These are phyloP conservation scores for Hydractinia symbiolongicarpus DNA, from an alignment of 30 jellyfish, hydroid and myxozoan species.

Conservation along the genomic window DNA sequence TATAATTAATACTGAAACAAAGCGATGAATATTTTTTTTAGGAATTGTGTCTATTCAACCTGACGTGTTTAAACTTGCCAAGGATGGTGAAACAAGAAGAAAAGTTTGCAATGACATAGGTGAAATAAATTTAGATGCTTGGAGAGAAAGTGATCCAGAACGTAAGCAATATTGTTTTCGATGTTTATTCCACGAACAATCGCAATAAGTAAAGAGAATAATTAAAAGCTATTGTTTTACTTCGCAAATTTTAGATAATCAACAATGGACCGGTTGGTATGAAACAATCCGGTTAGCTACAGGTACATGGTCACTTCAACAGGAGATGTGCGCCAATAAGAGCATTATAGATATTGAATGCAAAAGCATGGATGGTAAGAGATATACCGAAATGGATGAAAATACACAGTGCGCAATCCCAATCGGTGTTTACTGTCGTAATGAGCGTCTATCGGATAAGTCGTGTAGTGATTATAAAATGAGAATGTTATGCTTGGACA, in stretches of 20 bases:
- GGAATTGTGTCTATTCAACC: constrained; percentile 36
- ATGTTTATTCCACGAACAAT: too few relatives aligned
- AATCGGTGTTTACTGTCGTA: constrained; percentile 74
- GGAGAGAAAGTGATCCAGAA: constrained; percentile 52
- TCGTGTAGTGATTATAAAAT: constrained; percentile 62
- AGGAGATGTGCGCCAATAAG: constrained; percentile 52
- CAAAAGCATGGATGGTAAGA: constrained; percentile 50
- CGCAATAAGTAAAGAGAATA: not conserved
- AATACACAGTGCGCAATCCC: constrained; percentile 55
- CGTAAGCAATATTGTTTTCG: not conserved
- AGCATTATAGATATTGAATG: constrained; percentile 68
- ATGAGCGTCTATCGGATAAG: constrained; percentile 58
- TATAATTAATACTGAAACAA: not conserved
- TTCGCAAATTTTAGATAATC: constrained; percentile 22
- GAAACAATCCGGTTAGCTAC: constrained; percentile 51
- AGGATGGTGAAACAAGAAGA: constrained; percentile 14
- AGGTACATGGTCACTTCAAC: constrained; percentile 72
- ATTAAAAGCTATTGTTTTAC: not conserved
- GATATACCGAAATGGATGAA: constrained; percentile 55
- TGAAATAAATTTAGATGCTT: constrained; percentile 7
- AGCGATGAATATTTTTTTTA: not conserved
- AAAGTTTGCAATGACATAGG: constrained; percentile 5
- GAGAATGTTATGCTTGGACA: constrained; percentile 51
- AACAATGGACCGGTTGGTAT: constrained; percentile 76
- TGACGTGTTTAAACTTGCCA: not conserved